phyloP scores from a whole-genome alignment of 2,888 invertebrate species.

The Drosophila planitibia region DNA sequence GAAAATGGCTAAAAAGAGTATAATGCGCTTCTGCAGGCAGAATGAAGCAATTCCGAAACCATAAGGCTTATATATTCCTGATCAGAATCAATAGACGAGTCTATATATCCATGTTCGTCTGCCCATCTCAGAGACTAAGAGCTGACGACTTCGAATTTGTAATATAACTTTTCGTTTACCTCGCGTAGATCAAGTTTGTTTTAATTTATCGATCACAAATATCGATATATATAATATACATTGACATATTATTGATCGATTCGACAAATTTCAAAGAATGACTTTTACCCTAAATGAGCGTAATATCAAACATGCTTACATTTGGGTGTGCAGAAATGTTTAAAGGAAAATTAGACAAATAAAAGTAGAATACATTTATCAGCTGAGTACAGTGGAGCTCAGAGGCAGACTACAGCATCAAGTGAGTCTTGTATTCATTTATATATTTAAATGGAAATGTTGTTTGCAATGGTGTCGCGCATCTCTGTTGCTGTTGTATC shows the following conservation, averaged over 20 bases:
- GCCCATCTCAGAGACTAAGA: too few species aligned
- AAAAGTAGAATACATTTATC: background rate
- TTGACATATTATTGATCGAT: too few species aligned
- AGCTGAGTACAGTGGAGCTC: background rate
- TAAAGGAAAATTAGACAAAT: background rate
- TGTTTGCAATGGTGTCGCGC: background rate
- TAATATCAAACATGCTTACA: background rate
- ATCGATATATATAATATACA: too few species aligned
- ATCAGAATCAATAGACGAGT: too few species aligned
- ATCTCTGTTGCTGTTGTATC: background rate
- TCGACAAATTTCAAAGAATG: too few species aligned
- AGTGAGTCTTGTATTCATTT: too few species aligned
- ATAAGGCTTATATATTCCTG: too few species aligned
- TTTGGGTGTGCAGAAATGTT: background rate
- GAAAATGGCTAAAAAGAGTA: background rate
- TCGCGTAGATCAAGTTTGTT: background rate
- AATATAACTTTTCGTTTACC: too few species aligned
- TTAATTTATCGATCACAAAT: background rate
- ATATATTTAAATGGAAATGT: constrained; percentile 27
- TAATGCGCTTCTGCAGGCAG: background rate
- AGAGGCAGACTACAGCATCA: background rate
- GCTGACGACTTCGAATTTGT: too few species aligned
- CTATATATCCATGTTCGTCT: too few species aligned
- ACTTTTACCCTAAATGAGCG: background rate
- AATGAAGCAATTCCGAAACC: background rate